Conservation (phyloP, 2,113 vertebrate genomes). For the Passer domesticus region DNA sequence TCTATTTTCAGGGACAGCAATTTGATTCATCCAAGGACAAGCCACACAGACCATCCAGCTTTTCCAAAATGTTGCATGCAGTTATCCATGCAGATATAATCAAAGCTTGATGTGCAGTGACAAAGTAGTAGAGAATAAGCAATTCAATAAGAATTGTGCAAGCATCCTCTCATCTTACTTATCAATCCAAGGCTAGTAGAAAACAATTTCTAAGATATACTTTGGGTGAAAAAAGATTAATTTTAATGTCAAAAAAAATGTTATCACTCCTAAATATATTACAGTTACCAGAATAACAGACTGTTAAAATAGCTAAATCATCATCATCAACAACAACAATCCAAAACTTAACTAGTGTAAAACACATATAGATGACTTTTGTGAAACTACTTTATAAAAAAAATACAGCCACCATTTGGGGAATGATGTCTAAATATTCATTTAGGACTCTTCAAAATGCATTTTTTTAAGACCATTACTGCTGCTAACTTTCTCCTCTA, state of each 20-base stretch:
- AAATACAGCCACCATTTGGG: neutral
- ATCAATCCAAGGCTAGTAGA: neutral
- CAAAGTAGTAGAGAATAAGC: neutral
- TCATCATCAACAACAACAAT: neutral
- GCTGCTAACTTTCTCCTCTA: neutral
- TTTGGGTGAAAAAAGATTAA: neutral
- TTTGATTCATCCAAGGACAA: conserved; percentile 14
- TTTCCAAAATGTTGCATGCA: neutral
- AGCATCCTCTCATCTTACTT: neutral
- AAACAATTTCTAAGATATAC: neutral
- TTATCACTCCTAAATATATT: neutral
- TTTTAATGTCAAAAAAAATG: neutral
- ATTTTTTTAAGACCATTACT: neutral
- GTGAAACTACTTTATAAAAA: conserved; percentile 11
- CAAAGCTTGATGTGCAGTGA: neutral
- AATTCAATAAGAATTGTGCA: neutral
- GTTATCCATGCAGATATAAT: neutral
- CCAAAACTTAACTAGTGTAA: neutral
- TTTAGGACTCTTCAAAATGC: neutral
- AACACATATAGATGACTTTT: neutral
- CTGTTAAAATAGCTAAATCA: neutral
- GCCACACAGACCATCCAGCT: neutral
- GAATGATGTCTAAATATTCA: neutral
- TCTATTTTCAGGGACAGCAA: neutral
- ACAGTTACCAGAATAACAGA: neutral